Evolutionary conservation across 2,797 vertebrate genomes (phyloP).

Genomic region (Clamator glandarius): DNA sequence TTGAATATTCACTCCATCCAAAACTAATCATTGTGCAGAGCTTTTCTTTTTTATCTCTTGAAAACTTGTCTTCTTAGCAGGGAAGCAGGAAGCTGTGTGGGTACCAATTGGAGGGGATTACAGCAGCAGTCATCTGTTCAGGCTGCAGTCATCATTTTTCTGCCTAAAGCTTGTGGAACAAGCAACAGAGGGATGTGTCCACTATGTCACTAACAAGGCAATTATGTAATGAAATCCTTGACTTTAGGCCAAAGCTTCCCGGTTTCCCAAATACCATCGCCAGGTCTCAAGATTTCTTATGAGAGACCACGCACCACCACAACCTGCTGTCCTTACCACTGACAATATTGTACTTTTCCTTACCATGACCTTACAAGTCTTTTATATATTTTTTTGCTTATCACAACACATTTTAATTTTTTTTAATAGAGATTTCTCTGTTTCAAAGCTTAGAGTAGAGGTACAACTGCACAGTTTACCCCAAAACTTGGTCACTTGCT

Average conservation of each 20-base stretch:
- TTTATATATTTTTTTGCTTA: neutral
- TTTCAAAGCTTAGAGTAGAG: neutral
- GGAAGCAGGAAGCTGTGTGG: neutral
- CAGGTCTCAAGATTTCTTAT: neutral
- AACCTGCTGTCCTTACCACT: neutral
- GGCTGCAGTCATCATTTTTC: neutral
- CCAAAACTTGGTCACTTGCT: neutral
- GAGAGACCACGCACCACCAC: neutral
- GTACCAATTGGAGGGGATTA: neutral
- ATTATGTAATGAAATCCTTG: neutral
- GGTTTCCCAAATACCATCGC: neutral
- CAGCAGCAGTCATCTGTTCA: neutral
- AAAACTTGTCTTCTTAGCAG: neutral
- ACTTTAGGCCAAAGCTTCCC: neutral
- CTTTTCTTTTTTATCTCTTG: neutral
- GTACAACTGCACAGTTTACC: neutral
- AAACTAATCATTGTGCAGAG: neutral
- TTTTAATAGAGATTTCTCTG: neutral
- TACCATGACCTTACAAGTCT: neutral
- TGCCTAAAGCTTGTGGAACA: neutral
- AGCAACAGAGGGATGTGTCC: neutral
- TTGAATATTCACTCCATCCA: neutral
- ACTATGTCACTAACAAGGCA: neutral
- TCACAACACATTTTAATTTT: neutral
- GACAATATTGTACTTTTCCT: neutral